phyloP scores from a whole-genome alignment of 2,113 vertebrate genomes.

The Hassar affinis region DNA sequence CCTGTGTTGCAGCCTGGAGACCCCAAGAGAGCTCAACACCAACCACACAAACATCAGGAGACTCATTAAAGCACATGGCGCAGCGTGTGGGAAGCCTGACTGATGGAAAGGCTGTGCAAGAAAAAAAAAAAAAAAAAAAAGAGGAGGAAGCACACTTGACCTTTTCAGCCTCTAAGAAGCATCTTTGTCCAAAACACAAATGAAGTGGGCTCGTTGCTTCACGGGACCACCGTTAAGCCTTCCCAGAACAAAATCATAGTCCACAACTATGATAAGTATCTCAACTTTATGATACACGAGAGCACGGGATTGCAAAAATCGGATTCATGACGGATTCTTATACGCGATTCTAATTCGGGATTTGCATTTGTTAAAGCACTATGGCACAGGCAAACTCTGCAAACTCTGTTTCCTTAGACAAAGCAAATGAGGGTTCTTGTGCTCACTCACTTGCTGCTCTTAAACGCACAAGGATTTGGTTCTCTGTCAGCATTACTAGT shows the following conservation, averaged over 20 bases:
- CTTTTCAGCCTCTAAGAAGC: slow-evolving; percentile 4
- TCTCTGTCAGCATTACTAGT: background rate
- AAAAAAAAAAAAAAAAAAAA: background rate
- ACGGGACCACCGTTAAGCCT: background rate
- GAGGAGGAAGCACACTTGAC: slow-evolving; percentile 23
- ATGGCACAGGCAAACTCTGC: background rate
- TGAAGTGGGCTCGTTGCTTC: background rate
- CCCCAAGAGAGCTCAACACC: slow-evolving; percentile 32
- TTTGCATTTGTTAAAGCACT: background rate
- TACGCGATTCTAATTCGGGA: background rate
- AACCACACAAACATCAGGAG: slow-evolving; percentile 47
- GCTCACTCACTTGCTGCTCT: background rate
- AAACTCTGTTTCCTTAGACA: background rate
- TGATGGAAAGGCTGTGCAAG: slow-evolving; percentile 25
- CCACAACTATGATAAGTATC: background rate
- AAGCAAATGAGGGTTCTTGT: background rate
- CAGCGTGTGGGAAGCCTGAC: slow-evolving; percentile 30
- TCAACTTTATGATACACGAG: background rate
- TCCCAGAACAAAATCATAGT: background rate
- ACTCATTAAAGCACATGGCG: slow-evolving; percentile 51
- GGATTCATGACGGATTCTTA: background rate
- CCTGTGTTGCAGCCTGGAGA: slow-evolving; percentile 28
- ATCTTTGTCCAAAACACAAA: slow-evolving; percentile 9
- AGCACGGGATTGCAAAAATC: background rate
- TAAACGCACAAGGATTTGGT: background rate